A percentile compares a stretch with the other conserved stretches of the same genome.
Conservation (phyloP, 1,140 invertebrate species). For the Drosophila equinoxialis region DNA sequence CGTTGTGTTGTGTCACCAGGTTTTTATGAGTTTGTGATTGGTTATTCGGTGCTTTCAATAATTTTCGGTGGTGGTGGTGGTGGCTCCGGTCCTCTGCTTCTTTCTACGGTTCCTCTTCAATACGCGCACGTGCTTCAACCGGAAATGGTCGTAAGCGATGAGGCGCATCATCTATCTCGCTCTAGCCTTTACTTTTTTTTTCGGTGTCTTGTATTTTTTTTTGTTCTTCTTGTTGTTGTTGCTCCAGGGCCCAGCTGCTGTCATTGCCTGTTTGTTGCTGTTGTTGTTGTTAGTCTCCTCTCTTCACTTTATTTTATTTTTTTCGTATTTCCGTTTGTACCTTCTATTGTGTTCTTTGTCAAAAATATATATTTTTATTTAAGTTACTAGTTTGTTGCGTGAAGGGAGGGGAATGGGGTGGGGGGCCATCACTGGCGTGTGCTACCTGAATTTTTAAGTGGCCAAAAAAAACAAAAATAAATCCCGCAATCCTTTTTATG, state of each 20-base stretch:
- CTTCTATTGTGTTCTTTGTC: slow-evolving; percentile 71
- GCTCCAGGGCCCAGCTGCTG: slow-evolving; percentile 33
- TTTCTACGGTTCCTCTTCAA: slow-evolving; percentile 59
- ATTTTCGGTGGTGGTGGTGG: slow-evolving; percentile 59
- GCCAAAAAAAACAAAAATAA: slow-evolving; percentile 45
- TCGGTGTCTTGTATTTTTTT: background rate
- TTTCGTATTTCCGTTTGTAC: slow-evolving; percentile 67
- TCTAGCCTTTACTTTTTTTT: slow-evolving; percentile 21
- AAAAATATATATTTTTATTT: slow-evolving; percentile 53
- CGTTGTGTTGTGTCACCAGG: slow-evolving; percentile 42
- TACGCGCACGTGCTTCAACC: slow-evolving; percentile 79
- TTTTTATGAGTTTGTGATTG: slow-evolving; percentile 70
- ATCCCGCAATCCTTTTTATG: slow-evolving; percentile 69
- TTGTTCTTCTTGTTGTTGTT: slow-evolving; percentile 6
- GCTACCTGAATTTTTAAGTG: slow-evolving; percentile 67
- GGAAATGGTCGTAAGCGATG: slow-evolving; percentile 75
- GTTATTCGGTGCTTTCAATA: slow-evolving; percentile 42
- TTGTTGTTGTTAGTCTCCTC: slow-evolving; percentile 18
- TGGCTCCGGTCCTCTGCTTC: slow-evolving; percentile 39
- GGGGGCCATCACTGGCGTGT: slow-evolving; percentile 32
- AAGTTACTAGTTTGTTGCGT: slow-evolving; percentile 45
- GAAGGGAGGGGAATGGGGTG: background rate
- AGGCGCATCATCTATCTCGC: slow-evolving; percentile 68
- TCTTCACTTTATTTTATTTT: slow-evolving; percentile 45
- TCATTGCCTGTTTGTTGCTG: slow-evolving; percentile 45